Conservation (phyloP, 2,888 invertebrate species). For the Nomada ruficornis region DNA sequence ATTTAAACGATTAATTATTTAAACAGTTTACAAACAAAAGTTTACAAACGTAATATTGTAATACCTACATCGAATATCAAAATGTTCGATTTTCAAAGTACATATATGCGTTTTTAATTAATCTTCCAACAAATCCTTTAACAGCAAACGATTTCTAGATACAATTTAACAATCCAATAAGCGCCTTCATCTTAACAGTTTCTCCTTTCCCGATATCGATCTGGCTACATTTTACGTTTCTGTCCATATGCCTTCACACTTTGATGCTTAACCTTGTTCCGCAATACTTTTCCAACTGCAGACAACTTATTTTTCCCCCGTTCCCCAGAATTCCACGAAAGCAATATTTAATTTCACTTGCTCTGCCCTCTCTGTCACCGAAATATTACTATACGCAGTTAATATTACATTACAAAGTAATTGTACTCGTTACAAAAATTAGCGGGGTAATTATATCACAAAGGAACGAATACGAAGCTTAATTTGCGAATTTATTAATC, state of each 20-base stretch:
- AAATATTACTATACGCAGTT: neutral
- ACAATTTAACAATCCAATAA: neutral
- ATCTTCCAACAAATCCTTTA: neutral
- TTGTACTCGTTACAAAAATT: too few species aligned
- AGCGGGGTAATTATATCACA: too few species aligned
- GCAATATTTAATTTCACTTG: neutral
- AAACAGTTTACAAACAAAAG: too few species aligned
- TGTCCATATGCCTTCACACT: conserved; percentile 17
- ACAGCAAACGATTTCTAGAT: neutral
- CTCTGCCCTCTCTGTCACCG: neutral
- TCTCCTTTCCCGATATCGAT: neutral
- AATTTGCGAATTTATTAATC: too few species aligned
- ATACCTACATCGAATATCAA: too few species aligned
- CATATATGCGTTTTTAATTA: neutral
- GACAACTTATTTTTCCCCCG: neutral
- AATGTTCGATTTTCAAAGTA: too few species aligned
- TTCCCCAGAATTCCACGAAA: neutral
- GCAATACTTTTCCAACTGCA: neutral
- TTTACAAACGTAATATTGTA: too few species aligned
- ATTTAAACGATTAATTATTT: too few species aligned
- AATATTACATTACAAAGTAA: too few species aligned
- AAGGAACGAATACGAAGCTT: too few species aligned
- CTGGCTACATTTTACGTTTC: neutral
- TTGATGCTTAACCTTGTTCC: neutral
- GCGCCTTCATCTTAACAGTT: neutral